A percentile compares a stretch with the other conserved stretches of the same genome.
These are phyloP conservation scores for Acropternis orthonyx DNA, from an alignment of 2,797 vertebrate species.

Conservation along the genomic window DNA sequence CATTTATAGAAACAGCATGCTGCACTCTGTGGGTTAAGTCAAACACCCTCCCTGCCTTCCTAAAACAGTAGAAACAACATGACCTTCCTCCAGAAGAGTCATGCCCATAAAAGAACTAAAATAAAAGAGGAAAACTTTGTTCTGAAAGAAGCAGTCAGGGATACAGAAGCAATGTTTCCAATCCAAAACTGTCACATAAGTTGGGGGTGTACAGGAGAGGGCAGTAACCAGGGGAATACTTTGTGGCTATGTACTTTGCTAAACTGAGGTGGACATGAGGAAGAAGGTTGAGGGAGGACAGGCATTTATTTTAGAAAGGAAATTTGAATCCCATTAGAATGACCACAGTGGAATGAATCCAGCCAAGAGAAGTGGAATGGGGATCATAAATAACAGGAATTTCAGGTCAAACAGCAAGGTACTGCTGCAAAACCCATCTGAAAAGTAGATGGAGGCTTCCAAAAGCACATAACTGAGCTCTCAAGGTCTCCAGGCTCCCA, in stretches of 20 bases:
- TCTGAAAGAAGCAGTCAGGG: neutral
- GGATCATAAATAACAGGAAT: slow-evolving; percentile 28
- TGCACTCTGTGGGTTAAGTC: slow-evolving; percentile 59
- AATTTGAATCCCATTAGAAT: slow-evolving; percentile 29
- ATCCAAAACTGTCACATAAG: neutral
- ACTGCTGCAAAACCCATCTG: neutral
- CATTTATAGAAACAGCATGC: slow-evolving; percentile 73
- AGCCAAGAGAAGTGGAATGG: neutral
- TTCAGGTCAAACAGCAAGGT: neutral
- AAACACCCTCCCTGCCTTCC: slow-evolving; percentile 56
- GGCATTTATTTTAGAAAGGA: slow-evolving; percentile 36
- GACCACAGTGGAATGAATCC: neutral
- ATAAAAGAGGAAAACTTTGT: slow-evolving; percentile 9
- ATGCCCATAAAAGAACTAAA: slow-evolving; percentile 46
- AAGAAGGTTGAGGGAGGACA: neutral
- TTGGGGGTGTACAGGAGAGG: neutral
- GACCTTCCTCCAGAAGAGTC: slow-evolving; percentile 13
- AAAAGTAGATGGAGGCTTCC: neutral
- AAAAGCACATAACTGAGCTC: neutral
- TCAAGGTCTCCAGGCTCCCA: neutral
- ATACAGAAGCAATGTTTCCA: neutral
- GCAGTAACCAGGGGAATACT: neutral
- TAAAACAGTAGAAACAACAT: slow-evolving; percentile 61
- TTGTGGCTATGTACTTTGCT: slow-evolving; percentile 2
- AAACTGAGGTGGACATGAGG: neutral